Conservation (phyloP, 2,888 invertebrate genomes). For the Aphodius sticticus region DNA sequence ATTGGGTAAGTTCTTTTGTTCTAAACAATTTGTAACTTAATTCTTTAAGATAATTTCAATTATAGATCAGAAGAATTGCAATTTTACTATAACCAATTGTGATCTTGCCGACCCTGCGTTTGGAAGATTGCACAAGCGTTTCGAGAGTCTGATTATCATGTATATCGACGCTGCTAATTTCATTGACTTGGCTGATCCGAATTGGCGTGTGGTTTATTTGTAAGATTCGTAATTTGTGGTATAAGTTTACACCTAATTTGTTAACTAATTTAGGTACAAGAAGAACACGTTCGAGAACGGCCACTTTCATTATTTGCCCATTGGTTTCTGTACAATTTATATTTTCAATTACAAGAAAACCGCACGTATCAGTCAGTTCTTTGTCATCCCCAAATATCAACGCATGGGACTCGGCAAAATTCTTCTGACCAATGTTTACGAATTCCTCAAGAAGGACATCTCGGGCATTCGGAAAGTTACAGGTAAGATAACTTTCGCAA, state of each 20-base stretch:
- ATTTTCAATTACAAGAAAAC: constrained; percentile 89
- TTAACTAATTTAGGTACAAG: constrained; percentile 63
- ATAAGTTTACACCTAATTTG: constrained; percentile 29
- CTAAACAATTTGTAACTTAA: neutral
- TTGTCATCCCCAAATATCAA: constrained; percentile 93
- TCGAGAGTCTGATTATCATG: constrained; percentile 93
- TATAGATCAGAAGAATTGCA: neutral
- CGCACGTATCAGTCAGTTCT: constrained; percentile 91
- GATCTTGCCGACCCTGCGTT: constrained; percentile 77
- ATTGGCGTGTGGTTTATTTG: constrained; percentile 90
- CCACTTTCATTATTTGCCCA: constrained; percentile 71
- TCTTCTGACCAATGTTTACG: constrained; percentile 64
- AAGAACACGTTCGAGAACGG: constrained; percentile 59
- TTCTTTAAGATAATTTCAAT: constrained; percentile 1
- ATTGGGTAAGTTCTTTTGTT: constrained; percentile 34
- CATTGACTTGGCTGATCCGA: constrained; percentile 90
- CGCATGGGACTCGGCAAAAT: constrained; percentile 84
- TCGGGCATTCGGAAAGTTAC: constrained; percentile 73
- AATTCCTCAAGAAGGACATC: constrained; percentile 43
- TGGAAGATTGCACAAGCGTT: constrained; percentile 77
- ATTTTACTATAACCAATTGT: constrained; percentile 69
- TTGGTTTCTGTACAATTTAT: constrained; percentile 92
- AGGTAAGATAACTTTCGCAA: constrained; percentile 59
- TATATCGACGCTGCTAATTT: constrained; percentile 96
- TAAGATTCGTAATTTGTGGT: constrained; percentile 59